A percentile compares a stretch with the other conserved stretches of the same genome.
phyloP scores from a whole-genome alignment of 2,113 vertebrate genomes.

The Pachycephala philippinensis region DNA sequence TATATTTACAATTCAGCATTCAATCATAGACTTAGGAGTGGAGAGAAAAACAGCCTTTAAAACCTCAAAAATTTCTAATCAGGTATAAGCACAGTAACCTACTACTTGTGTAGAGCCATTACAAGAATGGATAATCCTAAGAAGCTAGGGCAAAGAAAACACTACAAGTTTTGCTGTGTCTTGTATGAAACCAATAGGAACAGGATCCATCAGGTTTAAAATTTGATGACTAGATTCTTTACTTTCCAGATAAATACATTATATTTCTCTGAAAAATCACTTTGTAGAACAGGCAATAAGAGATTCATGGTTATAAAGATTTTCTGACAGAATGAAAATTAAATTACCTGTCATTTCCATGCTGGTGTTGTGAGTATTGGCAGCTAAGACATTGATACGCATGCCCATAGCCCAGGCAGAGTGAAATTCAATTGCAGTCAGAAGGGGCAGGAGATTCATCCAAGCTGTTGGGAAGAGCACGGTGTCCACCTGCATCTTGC shows the following conservation, averaged over 20 bases:
- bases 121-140: background rate
- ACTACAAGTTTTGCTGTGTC: background rate
- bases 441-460: constrained; percentile 67
- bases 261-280: background rate
- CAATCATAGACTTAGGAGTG: background rate
- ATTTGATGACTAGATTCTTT: background rate
- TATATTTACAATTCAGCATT: background rate
- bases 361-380: constrained; percentile 71
- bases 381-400: constrained; percentile 74
- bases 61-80: background rate
- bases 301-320: background rate
- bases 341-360: constrained; percentile 76
- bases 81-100: background rate
- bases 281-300: background rate
- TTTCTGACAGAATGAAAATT: background rate
- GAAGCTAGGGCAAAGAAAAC: background rate
- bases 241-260: background rate
- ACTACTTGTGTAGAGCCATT: background rate
- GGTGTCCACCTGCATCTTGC: constrained; percentile 70
- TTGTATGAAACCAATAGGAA: background rate
- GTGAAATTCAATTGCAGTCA: constrained; percentile 68
- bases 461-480: constrained; percentile 61
- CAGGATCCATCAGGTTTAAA: background rate
- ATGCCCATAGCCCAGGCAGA: constrained; percentile 76
- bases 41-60: background rate